These are phyloP conservation scores for Tachypleus tridentatus DNA, from an alignment of 1,140 invertebrate genomes.

Conservation along the genomic window DNA sequence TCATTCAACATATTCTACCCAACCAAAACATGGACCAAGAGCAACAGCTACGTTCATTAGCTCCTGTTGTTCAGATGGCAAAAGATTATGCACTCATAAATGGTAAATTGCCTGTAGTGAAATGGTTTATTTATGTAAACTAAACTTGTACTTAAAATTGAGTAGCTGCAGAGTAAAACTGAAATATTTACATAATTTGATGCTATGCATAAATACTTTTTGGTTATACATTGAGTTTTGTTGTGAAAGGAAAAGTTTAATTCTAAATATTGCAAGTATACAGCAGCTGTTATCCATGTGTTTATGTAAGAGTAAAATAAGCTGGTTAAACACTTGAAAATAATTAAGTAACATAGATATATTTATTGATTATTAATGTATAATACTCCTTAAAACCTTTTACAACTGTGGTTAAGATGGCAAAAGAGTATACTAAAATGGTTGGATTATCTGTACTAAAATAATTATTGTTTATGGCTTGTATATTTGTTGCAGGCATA, in stretches of 20 bases:
- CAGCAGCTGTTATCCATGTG: not conserved
- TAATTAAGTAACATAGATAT: not conserved
- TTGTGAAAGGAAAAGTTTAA: not conserved
- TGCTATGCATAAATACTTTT: not conserved
- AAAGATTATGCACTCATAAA: too few species aligned
- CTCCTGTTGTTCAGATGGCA: too few species aligned
- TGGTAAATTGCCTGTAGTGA: too few species aligned
- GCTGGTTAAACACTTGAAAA: not conserved
- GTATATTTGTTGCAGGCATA: constrained; percentile 7
- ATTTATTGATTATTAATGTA: not conserved
- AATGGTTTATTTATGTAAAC: too few species aligned
- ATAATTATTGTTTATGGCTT: not conserved
- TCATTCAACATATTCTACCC: too few species aligned
- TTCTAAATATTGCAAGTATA: not conserved
- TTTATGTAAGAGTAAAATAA: not conserved
- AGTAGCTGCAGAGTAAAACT: too few species aligned
- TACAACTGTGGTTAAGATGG: not conserved
- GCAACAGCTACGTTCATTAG: too few species aligned
- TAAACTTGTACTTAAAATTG: too few species aligned
- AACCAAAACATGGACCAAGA: too few species aligned
- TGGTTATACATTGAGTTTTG: not conserved
- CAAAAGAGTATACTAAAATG: not conserved
- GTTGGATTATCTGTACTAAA: not conserved
- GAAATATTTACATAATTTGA: too few species aligned
- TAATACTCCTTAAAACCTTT: not conserved